These are phyloP conservation scores for Myocastor coypus DNA, from an alignment of 2,113 vertebrate genomes.

Conservation along the genomic window DNA sequence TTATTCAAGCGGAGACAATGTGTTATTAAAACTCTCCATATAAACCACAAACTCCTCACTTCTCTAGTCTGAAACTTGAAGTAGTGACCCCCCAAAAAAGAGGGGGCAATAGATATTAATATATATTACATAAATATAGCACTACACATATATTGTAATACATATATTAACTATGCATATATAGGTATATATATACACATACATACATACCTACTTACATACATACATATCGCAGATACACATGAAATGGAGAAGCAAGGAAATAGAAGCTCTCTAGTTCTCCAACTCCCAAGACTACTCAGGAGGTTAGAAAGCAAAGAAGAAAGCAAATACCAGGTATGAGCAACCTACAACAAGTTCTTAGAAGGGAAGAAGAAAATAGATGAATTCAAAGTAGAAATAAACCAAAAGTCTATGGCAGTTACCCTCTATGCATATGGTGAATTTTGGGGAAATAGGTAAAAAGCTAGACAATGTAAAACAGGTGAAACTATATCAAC, in stretches of 20 bases:
- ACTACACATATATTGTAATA: no score
- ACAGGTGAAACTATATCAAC: not conserved
- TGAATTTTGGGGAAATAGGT: not conserved
- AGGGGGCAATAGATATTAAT: not conserved
- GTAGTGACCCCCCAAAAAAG: not conserved
- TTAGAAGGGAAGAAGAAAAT: not conserved
- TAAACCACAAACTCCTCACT: not conserved
- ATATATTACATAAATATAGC: not conserved
- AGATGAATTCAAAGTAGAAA: not conserved
- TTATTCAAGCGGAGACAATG: not conserved
- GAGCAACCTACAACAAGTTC: not conserved
- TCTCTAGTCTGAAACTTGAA: not conserved
- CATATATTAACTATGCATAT: not conserved
- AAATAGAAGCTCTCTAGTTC: not conserved
- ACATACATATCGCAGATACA: not conserved
- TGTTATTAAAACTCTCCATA: not conserved
- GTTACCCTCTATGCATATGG: not conserved
- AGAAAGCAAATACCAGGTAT: not conserved
- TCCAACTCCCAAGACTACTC: not conserved
- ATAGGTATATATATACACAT: not conserved
- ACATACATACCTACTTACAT: not conserved
- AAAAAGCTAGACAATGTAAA: not conserved
- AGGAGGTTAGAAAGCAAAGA: not conserved
- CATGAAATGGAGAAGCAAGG: not conserved
- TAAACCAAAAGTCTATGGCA: not conserved